Evolutionary conservation across 1,140 invertebrate genomes (phyloP).

Genomic region (Drosophila funebris): DNA sequence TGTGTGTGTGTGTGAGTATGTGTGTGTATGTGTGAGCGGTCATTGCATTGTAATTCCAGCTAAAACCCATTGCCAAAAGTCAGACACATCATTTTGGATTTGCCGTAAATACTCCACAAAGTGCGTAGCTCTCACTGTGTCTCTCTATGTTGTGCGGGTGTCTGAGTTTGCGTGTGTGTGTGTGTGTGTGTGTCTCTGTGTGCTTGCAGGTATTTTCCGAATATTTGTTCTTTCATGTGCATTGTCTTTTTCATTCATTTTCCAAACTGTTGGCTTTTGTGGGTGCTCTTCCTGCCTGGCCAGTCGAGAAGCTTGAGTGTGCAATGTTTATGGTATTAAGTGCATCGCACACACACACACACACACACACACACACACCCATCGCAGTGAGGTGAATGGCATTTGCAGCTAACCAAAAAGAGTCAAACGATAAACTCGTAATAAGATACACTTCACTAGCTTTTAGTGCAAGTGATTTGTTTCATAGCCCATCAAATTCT

Average conservation of each 20-base stretch:
- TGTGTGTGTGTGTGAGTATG: neutral
- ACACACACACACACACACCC: neutral
- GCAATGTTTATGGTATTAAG: slow-evolving; percentile 45
- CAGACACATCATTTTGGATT: slow-evolving; percentile 80
- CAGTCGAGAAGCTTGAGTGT: slow-evolving; percentile 24
- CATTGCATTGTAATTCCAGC: slow-evolving; percentile 58
- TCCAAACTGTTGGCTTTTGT: slow-evolving; percentile 67
- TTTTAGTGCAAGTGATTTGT: slow-evolving; percentile 52
- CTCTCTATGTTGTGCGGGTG: neutral
- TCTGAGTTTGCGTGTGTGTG: slow-evolving; percentile 6
- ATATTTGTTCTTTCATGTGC: slow-evolving; percentile 45
- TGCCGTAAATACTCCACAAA: slow-evolving; percentile 57
- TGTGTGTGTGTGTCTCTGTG: slow-evolving; percentile 12
- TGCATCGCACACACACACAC: slow-evolving; percentile 31
- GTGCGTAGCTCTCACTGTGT: slow-evolving; percentile 31
- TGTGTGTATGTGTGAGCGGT: slow-evolving; percentile 39
- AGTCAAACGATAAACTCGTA: slow-evolving; percentile 21
- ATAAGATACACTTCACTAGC: slow-evolving; percentile 48
- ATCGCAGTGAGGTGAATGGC: slow-evolving; percentile 42
- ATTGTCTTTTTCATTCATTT: slow-evolving; percentile 68
- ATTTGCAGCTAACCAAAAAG: slow-evolving; percentile 34
- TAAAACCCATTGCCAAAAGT: slow-evolving; percentile 40
- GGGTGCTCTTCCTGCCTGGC: slow-evolving; percentile 21
- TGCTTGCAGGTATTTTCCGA: slow-evolving; percentile 35
- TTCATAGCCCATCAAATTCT: slow-evolving; percentile 34